Conservation (phyloP, 2,113 vertebrate species). For the Canis aureus region DNA sequence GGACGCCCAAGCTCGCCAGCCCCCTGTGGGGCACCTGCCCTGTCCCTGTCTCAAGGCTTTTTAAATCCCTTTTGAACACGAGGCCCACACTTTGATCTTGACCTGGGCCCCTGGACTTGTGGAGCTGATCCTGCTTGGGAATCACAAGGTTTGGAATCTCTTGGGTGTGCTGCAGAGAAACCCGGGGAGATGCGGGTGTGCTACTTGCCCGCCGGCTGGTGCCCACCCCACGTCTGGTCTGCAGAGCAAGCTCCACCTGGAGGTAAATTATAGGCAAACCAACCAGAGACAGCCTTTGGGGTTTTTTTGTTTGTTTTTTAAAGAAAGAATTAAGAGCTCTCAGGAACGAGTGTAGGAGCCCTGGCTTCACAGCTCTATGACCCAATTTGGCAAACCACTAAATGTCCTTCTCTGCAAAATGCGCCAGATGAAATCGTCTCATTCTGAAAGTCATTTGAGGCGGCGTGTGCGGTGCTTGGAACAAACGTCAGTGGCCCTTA, state of each 20-base stretch:
- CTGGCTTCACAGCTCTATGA: accelerated
- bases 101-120: neutral
- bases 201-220: too few species aligned
- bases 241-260: neutral
- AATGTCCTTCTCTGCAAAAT: neutral
- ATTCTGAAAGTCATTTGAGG: accelerated
- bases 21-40: accelerated
- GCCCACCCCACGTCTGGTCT: neutral
- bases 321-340: neutral
- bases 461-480: accelerated
- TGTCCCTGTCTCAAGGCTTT: neutral
- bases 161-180: neutral
- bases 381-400: accelerated
- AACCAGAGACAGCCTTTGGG: neutral
- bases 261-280: neutral
- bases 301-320: neutral
- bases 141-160: too few species aligned
- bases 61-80: too few species aligned
- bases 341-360: accelerated
- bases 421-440: neutral
- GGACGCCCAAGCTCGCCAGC: neutral
- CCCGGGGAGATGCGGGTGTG: too few species aligned
- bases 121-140: neutral
- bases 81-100: too few species aligned
- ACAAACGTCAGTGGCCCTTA: accelerated